Conservation (phyloP, 2,888 invertebrate genomes). For the Polydrusus cervinus region DNA sequence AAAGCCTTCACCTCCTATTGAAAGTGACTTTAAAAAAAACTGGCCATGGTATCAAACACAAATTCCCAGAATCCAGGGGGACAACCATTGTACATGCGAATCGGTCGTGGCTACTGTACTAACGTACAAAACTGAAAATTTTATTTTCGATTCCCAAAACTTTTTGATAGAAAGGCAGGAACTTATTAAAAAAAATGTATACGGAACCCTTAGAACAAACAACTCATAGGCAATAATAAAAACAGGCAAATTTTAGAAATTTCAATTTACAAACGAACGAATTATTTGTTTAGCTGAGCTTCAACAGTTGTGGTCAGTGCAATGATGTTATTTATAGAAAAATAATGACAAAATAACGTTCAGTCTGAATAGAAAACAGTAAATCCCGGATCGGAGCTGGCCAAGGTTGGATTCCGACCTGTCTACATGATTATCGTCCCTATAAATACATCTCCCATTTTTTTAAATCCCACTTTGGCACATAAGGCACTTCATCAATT, state of each 20-base stretch:
- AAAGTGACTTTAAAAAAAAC: too few species aligned
- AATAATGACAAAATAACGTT: slow-evolving; percentile 51
- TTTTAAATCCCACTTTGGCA: neutral
- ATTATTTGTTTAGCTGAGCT: slow-evolving; percentile 41
- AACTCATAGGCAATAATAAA: neutral
- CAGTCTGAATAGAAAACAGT: slow-evolving; percentile 50
- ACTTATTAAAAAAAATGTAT: too few species aligned
- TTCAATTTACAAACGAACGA: slow-evolving; percentile 33
- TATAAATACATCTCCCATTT: slow-evolving; percentile 34
- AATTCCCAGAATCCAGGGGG: too few species aligned
- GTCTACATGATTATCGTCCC: slow-evolving; percentile 40
- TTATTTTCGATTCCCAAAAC: too few species aligned
- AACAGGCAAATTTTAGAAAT: slow-evolving; percentile 14
- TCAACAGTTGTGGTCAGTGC: slow-evolving; percentile 48
- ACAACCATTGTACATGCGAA: too few species aligned
- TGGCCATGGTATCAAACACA: too few species aligned
- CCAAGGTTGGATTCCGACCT: slow-evolving; percentile 42
- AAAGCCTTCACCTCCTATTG: too few species aligned
- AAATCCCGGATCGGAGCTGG: slow-evolving; percentile 47
- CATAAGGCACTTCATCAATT: too few species aligned
- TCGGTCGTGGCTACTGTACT: too few species aligned
- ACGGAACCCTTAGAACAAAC: too few species aligned
- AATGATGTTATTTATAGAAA: slow-evolving; percentile 51
- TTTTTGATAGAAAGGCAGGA: too few species aligned
- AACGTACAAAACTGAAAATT: too few species aligned